A percentile compares a stretch with the other conserved stretches of the same genome.
Conservation (phyloP, 2,797 vertebrate species). For the Nasua narica region DNA sequence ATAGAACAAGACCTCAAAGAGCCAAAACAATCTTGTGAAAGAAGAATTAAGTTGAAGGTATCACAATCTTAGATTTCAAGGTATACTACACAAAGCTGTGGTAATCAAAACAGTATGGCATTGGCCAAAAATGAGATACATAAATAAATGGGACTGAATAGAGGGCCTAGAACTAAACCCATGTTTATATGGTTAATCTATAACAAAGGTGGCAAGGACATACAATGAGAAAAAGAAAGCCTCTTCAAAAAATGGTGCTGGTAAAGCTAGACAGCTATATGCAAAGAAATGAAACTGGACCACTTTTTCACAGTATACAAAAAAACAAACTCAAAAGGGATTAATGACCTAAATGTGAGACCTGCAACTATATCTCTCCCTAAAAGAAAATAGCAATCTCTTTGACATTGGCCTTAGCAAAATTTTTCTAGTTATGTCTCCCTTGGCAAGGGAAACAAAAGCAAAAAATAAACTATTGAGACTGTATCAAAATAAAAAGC, state of each 20-base stretch:
- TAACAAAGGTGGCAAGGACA: neutral
- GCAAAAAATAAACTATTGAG: neutral
- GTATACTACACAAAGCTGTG: neutral
- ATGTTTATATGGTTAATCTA: neutral
- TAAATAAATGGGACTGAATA: neutral
- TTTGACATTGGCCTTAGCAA: neutral
- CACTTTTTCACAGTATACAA: neutral
- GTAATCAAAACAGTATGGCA: neutral
- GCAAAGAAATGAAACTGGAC: neutral
- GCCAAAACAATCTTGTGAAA: neutral
- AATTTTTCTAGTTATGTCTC: neutral
- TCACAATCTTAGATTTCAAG: neutral
- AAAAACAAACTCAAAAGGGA: neutral
- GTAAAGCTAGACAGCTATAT: neutral
- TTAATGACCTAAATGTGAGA: neutral
- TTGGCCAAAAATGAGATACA: neutral
- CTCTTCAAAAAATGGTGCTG: neutral
- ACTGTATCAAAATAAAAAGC: neutral
- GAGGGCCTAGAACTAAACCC: neutral
- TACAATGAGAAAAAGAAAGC: neutral
- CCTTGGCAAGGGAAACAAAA: neutral
- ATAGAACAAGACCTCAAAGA: neutral
- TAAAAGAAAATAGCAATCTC: neutral
- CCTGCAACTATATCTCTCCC: neutral
- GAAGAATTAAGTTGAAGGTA: neutral